Percentiles rank a stretch among this genome's conserved stretches.
phyloP scores from a whole-genome alignment of 2,113 vertebrate genomes.

The Chaetodon trifascialis region DNA sequence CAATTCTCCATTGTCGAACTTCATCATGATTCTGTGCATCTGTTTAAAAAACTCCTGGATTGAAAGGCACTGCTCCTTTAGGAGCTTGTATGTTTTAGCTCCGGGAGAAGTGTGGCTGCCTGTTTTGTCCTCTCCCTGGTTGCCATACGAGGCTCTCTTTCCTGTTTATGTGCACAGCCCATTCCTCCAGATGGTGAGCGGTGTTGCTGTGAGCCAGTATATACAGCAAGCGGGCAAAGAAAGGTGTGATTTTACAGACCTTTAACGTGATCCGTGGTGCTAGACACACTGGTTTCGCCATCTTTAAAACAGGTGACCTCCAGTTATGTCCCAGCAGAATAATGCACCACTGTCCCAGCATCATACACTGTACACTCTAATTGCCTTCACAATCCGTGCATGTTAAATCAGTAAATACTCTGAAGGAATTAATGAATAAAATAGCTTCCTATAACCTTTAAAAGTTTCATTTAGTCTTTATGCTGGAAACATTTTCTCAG shows the following conservation, averaged over 20 bases:
- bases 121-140: constrained; percentile 2
- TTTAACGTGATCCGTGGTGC: constrained; percentile 24
- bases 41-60: constrained; percentile 21
- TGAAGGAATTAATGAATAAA: constrained; percentile 8
- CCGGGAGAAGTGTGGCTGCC: neutral
- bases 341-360: constrained; percentile 33
- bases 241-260: constrained; percentile 53
- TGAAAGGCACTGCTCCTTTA: neutral
- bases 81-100: neutral
- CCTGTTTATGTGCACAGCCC: constrained; percentile 30
- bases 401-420: constrained; percentile 17
- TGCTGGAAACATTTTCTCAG: constrained; percentile 7
- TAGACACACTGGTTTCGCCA: constrained; percentile 31
- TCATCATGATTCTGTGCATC: neutral
- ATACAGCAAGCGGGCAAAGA: constrained; percentile 24
- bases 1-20: neutral
- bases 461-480: constrained; percentile 28
- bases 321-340: constrained; percentile 50
- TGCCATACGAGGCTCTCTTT: constrained; percentile 17
- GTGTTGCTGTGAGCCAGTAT: constrained; percentile 30
- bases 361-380: constrained; percentile 33
- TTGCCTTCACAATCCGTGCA: constrained; percentile 33
- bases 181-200: constrained; percentile 49
- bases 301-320: constrained; percentile 18
- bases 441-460: constrained; percentile 23